Conservation (phyloP, 92 coral and sea anemone genomes). For the Pocillopora meandrina region DNA sequence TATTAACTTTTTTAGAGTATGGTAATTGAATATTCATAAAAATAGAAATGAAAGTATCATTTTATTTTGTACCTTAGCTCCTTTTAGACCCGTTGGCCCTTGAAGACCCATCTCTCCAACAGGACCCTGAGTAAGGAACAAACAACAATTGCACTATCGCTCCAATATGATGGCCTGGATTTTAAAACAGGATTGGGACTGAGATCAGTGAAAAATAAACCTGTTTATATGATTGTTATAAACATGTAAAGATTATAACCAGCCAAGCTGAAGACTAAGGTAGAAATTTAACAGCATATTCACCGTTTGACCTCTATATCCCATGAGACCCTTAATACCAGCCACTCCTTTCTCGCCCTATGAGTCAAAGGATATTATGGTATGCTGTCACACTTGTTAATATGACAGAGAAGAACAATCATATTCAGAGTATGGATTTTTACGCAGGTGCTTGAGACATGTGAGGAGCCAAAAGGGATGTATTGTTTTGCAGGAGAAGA, state of each 20-base stretch:
- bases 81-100: conserved; percentile 50
- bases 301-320: conserved; percentile 38
- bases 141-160: not conserved
- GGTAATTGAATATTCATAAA: not conserved
- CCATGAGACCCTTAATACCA: conserved; percentile 30
- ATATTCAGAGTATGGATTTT: not conserved
- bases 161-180: too few species aligned
- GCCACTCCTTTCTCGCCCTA: conserved; percentile 48
- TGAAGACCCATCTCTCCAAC: conserved; percentile 47
- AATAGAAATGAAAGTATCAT: not conserved
- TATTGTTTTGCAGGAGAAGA: too few species aligned
- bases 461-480: too few species aligned
- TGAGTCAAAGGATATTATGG: not conserved
- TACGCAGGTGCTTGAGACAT: too few species aligned
- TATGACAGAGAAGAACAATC: not conserved
- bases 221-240: too few species aligned
- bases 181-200: too few species aligned
- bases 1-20: not conserved
- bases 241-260: too few species aligned
- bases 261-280: too few species aligned
- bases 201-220: too few species aligned
- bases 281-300: not conserved
- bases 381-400: not conserved
- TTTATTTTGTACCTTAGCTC: conserved; percentile 44
- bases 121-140: not conserved